Percentiles rank a stretch among this genome's conserved stretches.
Conservation (phyloP, 2,888 invertebrate genomes). For the Ormyrus pomaceus region DNA sequence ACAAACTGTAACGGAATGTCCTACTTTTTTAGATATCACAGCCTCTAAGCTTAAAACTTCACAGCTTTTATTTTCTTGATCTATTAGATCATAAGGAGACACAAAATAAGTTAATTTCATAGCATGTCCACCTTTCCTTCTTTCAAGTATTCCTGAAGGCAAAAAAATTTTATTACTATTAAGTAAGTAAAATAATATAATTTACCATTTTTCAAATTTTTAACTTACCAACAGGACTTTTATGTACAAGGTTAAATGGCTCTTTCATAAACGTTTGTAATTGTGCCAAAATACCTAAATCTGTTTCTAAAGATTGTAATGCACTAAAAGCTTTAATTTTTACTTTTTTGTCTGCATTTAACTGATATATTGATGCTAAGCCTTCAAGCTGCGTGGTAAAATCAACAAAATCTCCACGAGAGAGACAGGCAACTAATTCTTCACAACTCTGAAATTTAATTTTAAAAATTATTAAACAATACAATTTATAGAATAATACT, state of each 20-base stretch:
- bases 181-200: not conserved
- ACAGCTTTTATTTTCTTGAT: slow-evolving; percentile 84
- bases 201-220: not conserved
- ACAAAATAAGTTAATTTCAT: slow-evolving; percentile 96
- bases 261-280: slow-evolving; percentile 86
- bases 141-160: slow-evolving; percentile 76
- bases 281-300: slow-evolving; percentile 88
- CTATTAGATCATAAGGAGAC: slow-evolving; percentile 93
- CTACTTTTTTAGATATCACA: slow-evolving; percentile 83
- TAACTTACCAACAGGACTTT: slow-evolving; percentile 89
- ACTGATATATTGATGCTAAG: slow-evolving; percentile 92
- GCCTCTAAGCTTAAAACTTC: slow-evolving; percentile 86
- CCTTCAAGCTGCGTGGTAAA: slow-evolving; percentile 96
- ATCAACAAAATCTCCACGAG: slow-evolving; percentile 91
- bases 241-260: slow-evolving; percentile 86
- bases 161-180: not conserved
- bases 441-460: slow-evolving; percentile 87
- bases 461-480: slow-evolving; percentile 5
- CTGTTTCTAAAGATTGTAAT: slow-evolving; percentile 92
- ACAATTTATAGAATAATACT: not conserved
- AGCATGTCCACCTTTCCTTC: slow-evolving; percentile 82
- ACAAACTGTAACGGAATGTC: slow-evolving; percentile 92
- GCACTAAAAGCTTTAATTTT: slow-evolving; percentile 96
- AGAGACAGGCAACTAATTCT: slow-evolving; percentile 90
- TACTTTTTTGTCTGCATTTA: slow-evolving; percentile 95